These are phyloP conservation scores for Rana temporaria DNA, from an alignment of 2,113 vertebrate species.

Conservation along the genomic window DNA sequence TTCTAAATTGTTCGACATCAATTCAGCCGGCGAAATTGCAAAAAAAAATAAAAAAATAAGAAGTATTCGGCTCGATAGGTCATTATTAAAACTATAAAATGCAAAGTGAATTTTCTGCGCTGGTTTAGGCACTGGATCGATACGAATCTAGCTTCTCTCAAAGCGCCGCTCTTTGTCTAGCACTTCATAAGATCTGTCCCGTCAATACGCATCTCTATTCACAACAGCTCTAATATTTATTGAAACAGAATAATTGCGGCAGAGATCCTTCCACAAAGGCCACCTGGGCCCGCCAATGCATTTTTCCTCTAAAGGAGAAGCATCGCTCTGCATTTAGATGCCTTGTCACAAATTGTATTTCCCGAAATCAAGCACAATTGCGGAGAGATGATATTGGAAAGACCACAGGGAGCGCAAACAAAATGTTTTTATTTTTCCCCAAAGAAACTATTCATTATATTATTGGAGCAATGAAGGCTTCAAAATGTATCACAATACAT, in stretches of 20 bases:
- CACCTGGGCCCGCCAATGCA: not conserved
- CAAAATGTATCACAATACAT: not conserved
- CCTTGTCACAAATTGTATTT: not conserved
- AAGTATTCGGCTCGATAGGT: constrained; percentile 13
- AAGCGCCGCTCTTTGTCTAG: not conserved
- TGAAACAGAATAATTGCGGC: not conserved
- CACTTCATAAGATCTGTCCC: constrained; percentile 14
- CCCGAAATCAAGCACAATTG: constrained; percentile 4
- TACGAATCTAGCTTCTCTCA: constrained; percentile 27
- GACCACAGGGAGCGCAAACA: not conserved
- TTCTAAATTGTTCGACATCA: constrained; percentile 34
- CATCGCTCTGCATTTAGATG: not conserved
- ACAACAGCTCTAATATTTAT: constrained; percentile 9
- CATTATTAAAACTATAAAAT: constrained; percentile 28
- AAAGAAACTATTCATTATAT: constrained; percentile 19
- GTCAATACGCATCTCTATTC: constrained; percentile 23
- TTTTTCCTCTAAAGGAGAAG: not conserved
- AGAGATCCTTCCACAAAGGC: not conserved
- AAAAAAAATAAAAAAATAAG: not conserved
- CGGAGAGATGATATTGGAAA: constrained; percentile 19
- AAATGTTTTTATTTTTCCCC: constrained; percentile 17
- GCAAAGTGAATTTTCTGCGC: constrained; percentile 34
- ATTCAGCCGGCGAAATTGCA: constrained; percentile 24
- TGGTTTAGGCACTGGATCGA: constrained; percentile 14
- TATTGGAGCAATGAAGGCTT: not conserved